Base-by-base conservation (phyloP, 1,140 invertebrate genomes). In the Diorhabda carinulata region DNA sequence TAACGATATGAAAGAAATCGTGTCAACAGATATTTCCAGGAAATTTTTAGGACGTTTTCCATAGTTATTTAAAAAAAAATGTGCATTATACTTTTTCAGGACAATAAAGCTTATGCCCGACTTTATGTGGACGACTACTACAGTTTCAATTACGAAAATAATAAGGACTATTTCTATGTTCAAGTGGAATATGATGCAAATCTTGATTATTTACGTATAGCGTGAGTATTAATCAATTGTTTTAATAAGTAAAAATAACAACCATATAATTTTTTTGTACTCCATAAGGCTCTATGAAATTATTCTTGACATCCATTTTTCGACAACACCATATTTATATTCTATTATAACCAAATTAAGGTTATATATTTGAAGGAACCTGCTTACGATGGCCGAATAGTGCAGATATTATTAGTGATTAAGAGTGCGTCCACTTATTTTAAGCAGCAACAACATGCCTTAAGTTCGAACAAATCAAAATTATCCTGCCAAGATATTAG, bases 91-190 rank as follows among this genome's bases (percentile, higher is more conserved):
- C 2, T 5, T 62, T 62, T 62, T 62, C 42, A 62, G 61, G 43
- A 43, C 25, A 44, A 44, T n/a, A 8, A 5, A 43, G 61, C 61
- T 44, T 9, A 43, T 5, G 61, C 25, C 10, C 8, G 43, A 42
- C 9, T 62, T 7, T 62, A 62, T 42, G 8, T 8, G 43, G 61
- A 62, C 41, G 61, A 62, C 43, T 62, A 8, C 7, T 10, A 9
- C 40, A 62, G 61, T 43, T 62, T 62, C 40, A 44, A 62, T 44
- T 62, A 62, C 7, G 4, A 9, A n/a, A 62, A 62, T 5, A n/a
- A 60, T 40, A n/a, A 62, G 2, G 3, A 60, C 58, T 60, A 60
- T 10, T 60, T 3, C 3, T 60, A 60, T 42, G 7, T 6, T 60
- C 8, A 60, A 10, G n/a, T 10, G 7, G 8, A 25, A 10, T 60